Percentiles rank a stretch among this genome's conserved stretches.
Conservation (phyloP, 2,888 invertebrate genomes). For the Cheilosia vernalis region DNA sequence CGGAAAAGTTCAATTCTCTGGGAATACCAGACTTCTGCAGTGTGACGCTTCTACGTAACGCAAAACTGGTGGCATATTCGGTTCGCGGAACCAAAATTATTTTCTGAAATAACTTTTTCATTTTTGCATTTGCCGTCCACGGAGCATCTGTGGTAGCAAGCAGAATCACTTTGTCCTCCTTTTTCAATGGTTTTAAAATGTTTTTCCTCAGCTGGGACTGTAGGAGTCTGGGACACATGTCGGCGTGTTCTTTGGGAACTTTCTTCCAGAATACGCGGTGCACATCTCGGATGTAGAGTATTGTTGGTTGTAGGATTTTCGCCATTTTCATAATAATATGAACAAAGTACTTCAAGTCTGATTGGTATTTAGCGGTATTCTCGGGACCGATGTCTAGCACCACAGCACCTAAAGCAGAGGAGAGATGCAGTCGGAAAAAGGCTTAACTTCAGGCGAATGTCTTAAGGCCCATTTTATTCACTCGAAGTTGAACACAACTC, state of each 20-base stretch:
- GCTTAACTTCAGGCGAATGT: background rate
- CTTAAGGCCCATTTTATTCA: too few relatives aligned
- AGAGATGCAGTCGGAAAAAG: too few relatives aligned
- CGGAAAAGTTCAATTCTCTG: slow-evolving; percentile 76
- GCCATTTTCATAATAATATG: slow-evolving; percentile 87
- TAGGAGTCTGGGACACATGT: slow-evolving; percentile 84
- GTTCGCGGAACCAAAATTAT: slow-evolving; percentile 80
- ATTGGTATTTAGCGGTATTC: slow-evolving; percentile 85
- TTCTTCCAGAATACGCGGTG: slow-evolving; percentile 85
- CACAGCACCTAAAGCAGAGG: slow-evolving; percentile 83
- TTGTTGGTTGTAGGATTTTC: slow-evolving; percentile 86
- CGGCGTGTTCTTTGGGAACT: slow-evolving; percentile 81
- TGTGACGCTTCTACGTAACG: slow-evolving; percentile 79
- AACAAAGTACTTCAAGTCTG: slow-evolving; percentile 86
- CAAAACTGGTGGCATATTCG: slow-evolving; percentile 81
- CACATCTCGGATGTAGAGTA: slow-evolving; percentile 85
- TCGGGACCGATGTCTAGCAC: slow-evolving; percentile 88
- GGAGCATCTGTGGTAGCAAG: slow-evolving; percentile 85
- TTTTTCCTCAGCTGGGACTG: slow-evolving; percentile 84
- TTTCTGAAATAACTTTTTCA: slow-evolving; percentile 81
- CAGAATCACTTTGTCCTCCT: slow-evolving; percentile 85
- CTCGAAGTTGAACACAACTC: too few relatives aligned
- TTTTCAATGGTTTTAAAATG: slow-evolving; percentile 84
- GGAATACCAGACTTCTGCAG: slow-evolving; percentile 76
- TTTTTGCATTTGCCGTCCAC: slow-evolving; percentile 83